Conservation (phyloP, 2,113 vertebrate species). For the Seriola dumerili region DNA sequence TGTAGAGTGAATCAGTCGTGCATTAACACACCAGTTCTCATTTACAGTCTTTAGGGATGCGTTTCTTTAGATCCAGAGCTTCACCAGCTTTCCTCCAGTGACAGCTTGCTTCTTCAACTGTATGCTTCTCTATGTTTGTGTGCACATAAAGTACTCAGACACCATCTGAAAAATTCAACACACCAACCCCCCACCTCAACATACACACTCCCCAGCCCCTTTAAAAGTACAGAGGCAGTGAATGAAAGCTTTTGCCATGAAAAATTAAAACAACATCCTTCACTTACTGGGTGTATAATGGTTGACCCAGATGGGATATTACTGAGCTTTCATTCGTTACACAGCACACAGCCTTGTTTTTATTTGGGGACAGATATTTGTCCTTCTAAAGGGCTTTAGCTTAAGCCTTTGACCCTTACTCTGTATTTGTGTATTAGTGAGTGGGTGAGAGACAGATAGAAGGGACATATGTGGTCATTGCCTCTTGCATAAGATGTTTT, state of each 20-base stretch:
- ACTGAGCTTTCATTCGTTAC: slow-evolving; percentile 14
- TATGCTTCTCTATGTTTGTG: background rate
- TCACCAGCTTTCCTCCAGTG: background rate
- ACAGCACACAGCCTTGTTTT: slow-evolving; percentile 39
- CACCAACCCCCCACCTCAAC: background rate
- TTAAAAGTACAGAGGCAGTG: slow-evolving; percentile 36
- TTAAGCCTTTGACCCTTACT: slow-evolving; percentile 60
- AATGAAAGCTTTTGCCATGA: slow-evolving; percentile 66
- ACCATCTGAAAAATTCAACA: slow-evolving; percentile 45
- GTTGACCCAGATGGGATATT: slow-evolving; percentile 56
- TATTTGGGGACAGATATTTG: slow-evolving; percentile 46
- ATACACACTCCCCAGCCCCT: background rate
- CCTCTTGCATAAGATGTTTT: slow-evolving; percentile 59
- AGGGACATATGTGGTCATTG: slow-evolving; percentile 39
- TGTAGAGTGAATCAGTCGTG: background rate
- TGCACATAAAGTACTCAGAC: slow-evolving; percentile 21
- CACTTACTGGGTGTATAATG: slow-evolving; percentile 32
- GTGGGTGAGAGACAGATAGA: slow-evolving; percentile 32
- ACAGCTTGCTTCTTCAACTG: background rate
- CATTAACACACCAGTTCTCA: background rate
- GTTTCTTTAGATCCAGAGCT: background rate
- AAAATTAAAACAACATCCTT: slow-evolving; percentile 64
- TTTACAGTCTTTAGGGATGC: background rate
- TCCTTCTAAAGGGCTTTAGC: slow-evolving; percentile 56
- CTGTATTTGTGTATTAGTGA: slow-evolving; percentile 46